Evolutionary conservation across 2,797 vertebrate species (phyloP).

Genomic region (Amniataba percoides): DNA sequence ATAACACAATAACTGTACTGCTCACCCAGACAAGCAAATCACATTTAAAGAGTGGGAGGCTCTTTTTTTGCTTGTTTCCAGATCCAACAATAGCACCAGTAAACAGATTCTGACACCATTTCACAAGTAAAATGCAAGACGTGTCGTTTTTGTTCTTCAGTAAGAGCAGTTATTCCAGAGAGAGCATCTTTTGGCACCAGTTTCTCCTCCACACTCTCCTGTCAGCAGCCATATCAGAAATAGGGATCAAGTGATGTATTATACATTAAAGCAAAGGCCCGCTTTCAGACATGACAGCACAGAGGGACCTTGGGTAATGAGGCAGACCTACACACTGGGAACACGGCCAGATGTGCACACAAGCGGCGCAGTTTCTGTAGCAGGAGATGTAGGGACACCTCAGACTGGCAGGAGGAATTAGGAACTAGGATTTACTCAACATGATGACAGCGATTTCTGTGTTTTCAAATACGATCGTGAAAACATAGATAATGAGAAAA

Average conservation of each 20-base stretch:
- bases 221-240: slow-evolving; percentile 78
- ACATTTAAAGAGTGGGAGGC: not conserved
- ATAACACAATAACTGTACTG: slow-evolving; percentile 19
- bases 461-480: slow-evolving; percentile 13
- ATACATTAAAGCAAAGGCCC: slow-evolving; percentile 84
- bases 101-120: slow-evolving; percentile 55
- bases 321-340: slow-evolving; percentile 74
- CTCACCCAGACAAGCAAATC: slow-evolving; percentile 18
- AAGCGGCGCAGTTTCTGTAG: slow-evolving; percentile 44
- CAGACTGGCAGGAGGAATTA: slow-evolving; percentile 38
- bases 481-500: not conserved
- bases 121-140: slow-evolving; percentile 53
- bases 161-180: slow-evolving; percentile 59
- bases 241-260: slow-evolving; percentile 82
- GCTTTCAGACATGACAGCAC: slow-evolving; percentile 82
- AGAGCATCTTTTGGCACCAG: slow-evolving; percentile 65
- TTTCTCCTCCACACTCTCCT: slow-evolving; percentile 69
- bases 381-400: slow-evolving; percentile 38
- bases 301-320: slow-evolving; percentile 84
- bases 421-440: slow-evolving; percentile 32
- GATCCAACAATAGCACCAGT: slow-evolving; percentile 37
- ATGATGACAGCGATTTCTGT: slow-evolving; percentile 6
- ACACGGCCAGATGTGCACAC: slow-evolving; percentile 73
- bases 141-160: slow-evolving; percentile 63
- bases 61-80: slow-evolving; percentile 9